Evolutionary conservation across 1,140 invertebrate species (phyloP).

Genomic region (Magallana gigas): DNA sequence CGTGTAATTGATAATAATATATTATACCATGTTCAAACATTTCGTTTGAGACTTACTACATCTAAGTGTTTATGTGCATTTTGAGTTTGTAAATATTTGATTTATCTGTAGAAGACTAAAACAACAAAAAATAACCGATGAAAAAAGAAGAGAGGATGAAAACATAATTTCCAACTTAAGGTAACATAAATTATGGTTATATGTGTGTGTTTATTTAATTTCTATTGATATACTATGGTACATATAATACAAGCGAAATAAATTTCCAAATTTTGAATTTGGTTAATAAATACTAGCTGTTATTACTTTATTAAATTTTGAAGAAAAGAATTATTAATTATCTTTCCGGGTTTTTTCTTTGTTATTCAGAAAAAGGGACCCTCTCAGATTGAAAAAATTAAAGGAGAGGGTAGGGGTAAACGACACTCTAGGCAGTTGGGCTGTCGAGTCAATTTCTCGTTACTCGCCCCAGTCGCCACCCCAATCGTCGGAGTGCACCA

Average conservation of each 20-base stretch:
- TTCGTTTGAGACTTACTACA: constrained; percentile 17
- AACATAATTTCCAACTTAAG: not conserved
- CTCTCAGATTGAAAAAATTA: no score
- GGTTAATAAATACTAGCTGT: not conserved
- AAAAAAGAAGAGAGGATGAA: no score
- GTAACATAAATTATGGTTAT: not conserved
- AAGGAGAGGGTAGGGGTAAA: no score
- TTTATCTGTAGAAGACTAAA: not conserved
- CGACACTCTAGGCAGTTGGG: no score
- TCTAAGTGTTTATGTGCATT: not conserved
- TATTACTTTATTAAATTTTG: constrained; percentile 21
- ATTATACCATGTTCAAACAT: constrained; percentile 14
- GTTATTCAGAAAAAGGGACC: no score
- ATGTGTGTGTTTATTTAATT: not conserved
- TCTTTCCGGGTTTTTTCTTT: not conserved
- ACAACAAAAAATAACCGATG: no score
- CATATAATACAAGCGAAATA: constrained; percentile 14
- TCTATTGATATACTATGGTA: constrained; percentile 10
- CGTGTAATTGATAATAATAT: not conserved
- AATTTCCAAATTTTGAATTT: constrained; percentile 9
- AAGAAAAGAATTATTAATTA: not conserved
- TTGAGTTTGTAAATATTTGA: constrained; percentile 14
- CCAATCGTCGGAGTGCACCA: no score
- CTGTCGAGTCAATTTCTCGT: no score
- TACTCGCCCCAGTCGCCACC: no score